Evolutionary conservation across 1,140 invertebrate species (phyloP).

Genomic region (Metaphire vulgaris): DNA sequence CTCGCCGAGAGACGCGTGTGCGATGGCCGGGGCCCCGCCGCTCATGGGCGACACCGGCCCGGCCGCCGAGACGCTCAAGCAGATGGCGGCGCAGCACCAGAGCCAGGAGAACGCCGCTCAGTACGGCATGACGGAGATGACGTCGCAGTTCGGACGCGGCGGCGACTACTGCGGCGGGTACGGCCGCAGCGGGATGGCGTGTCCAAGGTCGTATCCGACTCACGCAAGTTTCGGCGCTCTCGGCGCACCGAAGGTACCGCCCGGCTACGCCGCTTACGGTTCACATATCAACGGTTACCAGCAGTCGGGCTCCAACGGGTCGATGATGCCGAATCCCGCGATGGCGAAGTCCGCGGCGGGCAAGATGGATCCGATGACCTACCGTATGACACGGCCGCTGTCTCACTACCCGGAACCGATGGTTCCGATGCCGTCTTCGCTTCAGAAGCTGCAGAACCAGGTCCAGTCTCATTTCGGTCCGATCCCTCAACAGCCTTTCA

Average conservation of each 20-base stretch:
- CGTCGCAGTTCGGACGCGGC: not conserved
- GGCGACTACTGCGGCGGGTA: not conserved
- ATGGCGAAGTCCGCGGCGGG: conserved; percentile 1
- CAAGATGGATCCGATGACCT: conserved; percentile 31
- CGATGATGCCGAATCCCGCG: conserved; percentile 4
- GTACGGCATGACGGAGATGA: not conserved
- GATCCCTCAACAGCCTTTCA: not conserved
- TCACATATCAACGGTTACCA: conserved; percentile 1
- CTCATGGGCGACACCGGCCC: conserved; percentile 57
- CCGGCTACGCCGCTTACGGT: not conserved
- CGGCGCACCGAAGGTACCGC: not conserved
- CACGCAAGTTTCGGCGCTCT: not conserved
- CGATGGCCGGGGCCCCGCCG: conserved; percentile 27
- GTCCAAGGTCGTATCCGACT: not conserved
- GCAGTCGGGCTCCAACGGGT: conserved; percentile 4
- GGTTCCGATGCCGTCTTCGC: conserved; percentile 37
- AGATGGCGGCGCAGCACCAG: conserved; percentile 93
- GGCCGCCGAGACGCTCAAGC: conserved; percentile 85
- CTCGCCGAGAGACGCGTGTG: conserved; percentile 8
- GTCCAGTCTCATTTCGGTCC: conserved; percentile 44
- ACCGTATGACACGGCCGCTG: conserved; percentile 44
- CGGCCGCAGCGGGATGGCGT: not conserved
- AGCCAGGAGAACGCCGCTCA: conserved; percentile 51
- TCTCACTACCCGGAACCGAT: conserved; percentile 41
- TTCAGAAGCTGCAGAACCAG: conserved; percentile 51